These are phyloP conservation scores for Ceramica pisi DNA, from an alignment of 2,888 invertebrate species.

Conservation along the genomic window DNA sequence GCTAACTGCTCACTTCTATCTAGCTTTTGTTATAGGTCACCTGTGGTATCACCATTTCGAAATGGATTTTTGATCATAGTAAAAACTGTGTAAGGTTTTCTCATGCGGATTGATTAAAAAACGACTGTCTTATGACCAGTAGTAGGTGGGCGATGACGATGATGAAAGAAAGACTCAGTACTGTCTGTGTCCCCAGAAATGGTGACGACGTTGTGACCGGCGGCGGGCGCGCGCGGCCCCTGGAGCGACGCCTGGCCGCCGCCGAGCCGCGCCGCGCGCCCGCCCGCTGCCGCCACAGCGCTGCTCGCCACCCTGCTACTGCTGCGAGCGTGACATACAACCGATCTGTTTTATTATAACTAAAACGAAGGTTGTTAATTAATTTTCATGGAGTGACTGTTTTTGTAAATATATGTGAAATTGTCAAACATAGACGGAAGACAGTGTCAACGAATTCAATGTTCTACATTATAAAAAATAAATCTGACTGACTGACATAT, in stretches of 20 bases:
- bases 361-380: no score
- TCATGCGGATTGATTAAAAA: neutral
- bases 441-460: no score
- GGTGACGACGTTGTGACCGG: slow-evolving; percentile 88
- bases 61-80: neutral
- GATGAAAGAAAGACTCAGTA: neutral
- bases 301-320: slow-evolving; percentile 48
- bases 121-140: neutral
- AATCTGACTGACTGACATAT: no score
- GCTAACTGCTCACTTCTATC: no score
- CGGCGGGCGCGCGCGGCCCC: slow-evolving; percentile 78
- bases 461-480: no score
- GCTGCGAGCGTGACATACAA: slow-evolving; percentile 55
- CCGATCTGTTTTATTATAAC: no score
- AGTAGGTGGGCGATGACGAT: neutral
- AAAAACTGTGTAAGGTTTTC: neutral
- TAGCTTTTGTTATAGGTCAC: neutral
- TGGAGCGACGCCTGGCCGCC: slow-evolving; percentile 86
- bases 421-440: no score
- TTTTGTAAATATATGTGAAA: no score
- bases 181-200: slow-evolving; percentile 74
- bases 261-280: slow-evolving; percentile 73
- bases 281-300: slow-evolving; percentile 58
- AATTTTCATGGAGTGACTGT: no score
- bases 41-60: neutral